Base-by-base conservation (phyloP, 1,140 invertebrate genomes). In the Rhizoglyphus robini region DNA sequence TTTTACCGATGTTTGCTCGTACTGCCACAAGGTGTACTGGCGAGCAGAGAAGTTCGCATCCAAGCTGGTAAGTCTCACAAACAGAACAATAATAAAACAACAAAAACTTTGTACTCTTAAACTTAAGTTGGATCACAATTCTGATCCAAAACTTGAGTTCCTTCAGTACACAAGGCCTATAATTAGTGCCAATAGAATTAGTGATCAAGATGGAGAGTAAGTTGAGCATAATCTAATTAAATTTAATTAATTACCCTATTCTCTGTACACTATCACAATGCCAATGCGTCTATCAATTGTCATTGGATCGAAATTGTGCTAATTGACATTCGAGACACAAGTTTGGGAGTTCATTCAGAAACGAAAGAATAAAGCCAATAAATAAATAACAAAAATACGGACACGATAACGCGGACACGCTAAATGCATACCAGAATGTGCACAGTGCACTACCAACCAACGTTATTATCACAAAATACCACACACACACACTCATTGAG, bases 1-100 rank as follows among this genome's bases (percentile, higher is more conserved):
- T 70, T 64, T 3, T 76, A 76, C 67, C 69, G 74, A 36, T 77
- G 76, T 68, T 51, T 72, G 5, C 75, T 75, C 11, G 64, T 60
- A 15, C 75, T 76, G 67, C 66, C 65, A 4, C 71, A 70, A 5
- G 68, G 63, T 15, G 70, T 76, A 46, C 2, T 60, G 2, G 69
- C 73, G 15, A 75, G 74, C 65, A 63, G 74, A 59, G 69, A 71
- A 41, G 70, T 77, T 57, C 67, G 70, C 8, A 72, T 76, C 11
- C 71, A 70, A 68, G 72, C 74, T 66, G 75, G 75, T 76, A 67
- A 65, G 71, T 70, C n/a, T 23, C 3, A n/a, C 23, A n/a, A 25
- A n/a, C 29, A 5, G 23, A 23, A 27, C 29, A 11, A 23, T n/a
- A n/a, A 41, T 11, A 41, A 41, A n/a, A n/a, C n/a, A n/a, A n/a